These are phyloP conservation scores for Chunga burmeisteri DNA, from an alignment of 2,113 vertebrate genomes.

Conservation along the genomic window DNA sequence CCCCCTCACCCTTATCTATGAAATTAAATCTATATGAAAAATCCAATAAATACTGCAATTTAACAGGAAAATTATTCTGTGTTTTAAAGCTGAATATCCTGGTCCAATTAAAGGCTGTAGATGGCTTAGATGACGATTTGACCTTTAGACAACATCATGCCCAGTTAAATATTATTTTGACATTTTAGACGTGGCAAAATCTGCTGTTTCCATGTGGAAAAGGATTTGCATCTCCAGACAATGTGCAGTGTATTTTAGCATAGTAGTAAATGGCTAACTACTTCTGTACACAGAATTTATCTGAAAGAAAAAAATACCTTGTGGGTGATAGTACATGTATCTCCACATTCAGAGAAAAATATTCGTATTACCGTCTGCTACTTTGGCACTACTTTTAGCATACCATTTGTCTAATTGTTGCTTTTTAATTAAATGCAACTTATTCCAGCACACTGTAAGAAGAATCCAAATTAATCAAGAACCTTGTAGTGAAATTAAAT, in stretches of 20 bases:
- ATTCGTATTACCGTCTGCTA: not conserved
- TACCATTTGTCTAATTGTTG: not conserved
- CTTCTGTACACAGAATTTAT: not conserved
- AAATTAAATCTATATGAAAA: not conserved
- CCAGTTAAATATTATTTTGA: not conserved
- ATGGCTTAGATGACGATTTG: not conserved
- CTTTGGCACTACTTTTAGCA: not conserved
- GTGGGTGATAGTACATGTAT: not conserved
- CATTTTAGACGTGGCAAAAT: not conserved
- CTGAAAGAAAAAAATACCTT: not conserved
- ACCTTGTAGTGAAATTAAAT: constrained; percentile 5
- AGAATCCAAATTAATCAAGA: constrained; percentile 13
- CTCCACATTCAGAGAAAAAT: not conserved
- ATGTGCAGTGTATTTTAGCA: not conserved
- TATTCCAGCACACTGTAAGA: not conserved
- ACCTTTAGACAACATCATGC: not conserved
- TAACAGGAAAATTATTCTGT: not conserved
- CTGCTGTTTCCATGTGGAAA: not conserved
- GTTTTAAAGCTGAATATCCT: not conserved
- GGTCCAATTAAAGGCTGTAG: not conserved
- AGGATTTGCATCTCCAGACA: not conserved
- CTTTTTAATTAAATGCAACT: constrained; percentile 10
- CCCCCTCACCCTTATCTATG: too few species aligned
- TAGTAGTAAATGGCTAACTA: not conserved
- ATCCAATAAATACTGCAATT: not conserved